Evolutionary conservation across 2,888 invertebrate genomes (phyloP).

Genomic region (Anoplius nigerrimus): DNA sequence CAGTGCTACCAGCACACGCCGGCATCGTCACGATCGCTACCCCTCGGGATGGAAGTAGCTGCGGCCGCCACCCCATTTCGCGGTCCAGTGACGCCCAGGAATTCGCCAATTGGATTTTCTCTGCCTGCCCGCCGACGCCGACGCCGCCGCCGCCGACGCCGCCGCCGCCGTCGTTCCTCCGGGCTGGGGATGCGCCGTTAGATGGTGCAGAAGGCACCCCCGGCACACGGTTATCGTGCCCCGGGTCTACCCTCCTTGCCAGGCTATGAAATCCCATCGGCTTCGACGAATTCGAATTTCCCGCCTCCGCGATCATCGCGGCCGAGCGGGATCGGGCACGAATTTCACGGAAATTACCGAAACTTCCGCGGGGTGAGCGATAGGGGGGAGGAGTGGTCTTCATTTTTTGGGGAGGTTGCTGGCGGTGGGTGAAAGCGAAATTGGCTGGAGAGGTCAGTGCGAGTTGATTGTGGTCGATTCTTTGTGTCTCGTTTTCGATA

Average conservation of each 20-base stretch:
- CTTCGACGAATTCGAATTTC: conserved; percentile 59
- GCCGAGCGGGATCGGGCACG: conserved; percentile 14
- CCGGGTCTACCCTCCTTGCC: conserved; percentile 45
- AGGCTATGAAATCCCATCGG: conserved; percentile 59
- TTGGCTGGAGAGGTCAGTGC: no score
- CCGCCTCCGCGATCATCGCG: conserved; percentile 38
- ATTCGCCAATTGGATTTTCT: conserved; percentile 74
- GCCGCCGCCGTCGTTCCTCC: no score
- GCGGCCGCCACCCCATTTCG: conserved; percentile 72
- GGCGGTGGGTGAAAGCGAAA: no score
- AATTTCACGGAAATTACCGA: conserved; percentile 50
- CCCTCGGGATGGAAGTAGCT: conserved; percentile 65
- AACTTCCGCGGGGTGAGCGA: conserved; percentile 16
- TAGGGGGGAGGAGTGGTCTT: no score
- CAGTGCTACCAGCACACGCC: conserved; percentile 18
- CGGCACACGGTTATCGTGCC: conserved; percentile 62
- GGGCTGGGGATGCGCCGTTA: conserved; percentile 64
- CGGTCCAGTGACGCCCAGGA: conserved; percentile 73
- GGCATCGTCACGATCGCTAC: conserved; percentile 58
- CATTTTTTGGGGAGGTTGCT: no score
- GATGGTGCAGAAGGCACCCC: conserved; percentile 68
- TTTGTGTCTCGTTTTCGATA: no score
- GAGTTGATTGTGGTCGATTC: no score
- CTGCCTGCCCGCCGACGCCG: conserved; percentile 66
- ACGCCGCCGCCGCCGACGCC: no score